phyloP scores from a whole-genome alignment of 2,888 invertebrate genomes.

The Lasius platythorax region DNA sequence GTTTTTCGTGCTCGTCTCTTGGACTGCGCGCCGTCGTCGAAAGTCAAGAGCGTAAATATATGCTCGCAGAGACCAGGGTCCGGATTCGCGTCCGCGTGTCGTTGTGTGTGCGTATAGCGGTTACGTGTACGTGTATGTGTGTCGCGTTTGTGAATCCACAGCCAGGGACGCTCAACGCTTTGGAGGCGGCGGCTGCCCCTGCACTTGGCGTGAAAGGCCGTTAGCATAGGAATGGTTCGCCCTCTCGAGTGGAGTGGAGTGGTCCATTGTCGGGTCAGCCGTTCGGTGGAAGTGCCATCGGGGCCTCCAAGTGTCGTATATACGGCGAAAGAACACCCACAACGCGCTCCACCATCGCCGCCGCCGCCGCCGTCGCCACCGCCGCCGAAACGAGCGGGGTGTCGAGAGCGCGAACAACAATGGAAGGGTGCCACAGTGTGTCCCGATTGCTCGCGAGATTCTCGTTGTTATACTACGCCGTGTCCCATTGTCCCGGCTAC shows the following conservation, averaged over 20 bases:
- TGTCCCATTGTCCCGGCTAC: constrained; percentile 65
- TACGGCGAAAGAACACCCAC: constrained; percentile 74
- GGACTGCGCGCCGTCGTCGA: constrained; percentile 46
- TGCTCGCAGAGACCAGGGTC: constrained; percentile 25
- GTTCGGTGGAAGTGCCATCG: constrained; percentile 80
- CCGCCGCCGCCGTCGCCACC: background rate
- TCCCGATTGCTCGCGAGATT: constrained; percentile 66
- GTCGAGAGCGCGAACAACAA: constrained; percentile 75
- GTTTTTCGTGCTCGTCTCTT: constrained; percentile 65
- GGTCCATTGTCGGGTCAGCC: constrained; percentile 84
- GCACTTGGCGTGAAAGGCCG: constrained; percentile 82
- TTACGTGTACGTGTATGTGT: background rate
- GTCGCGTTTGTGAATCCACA: constrained; percentile 33
- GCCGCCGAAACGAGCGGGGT: constrained; percentile 26
- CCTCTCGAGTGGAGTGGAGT: constrained; percentile 78
- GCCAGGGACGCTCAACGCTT: constrained; percentile 39
- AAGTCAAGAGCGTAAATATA: constrained; percentile 58
- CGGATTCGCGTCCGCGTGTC: constrained; percentile 7
- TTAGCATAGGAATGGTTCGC: constrained; percentile 84
- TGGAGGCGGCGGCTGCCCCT: constrained; percentile 71
- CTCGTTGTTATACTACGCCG: constrained; percentile 71
- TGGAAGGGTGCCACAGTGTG: constrained; percentile 63
- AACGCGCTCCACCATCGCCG: constrained; percentile 34
- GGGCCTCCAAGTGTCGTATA: constrained; percentile 76
- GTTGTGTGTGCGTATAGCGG: background rate